Evolutionary conservation across 2,797 vertebrate species (phyloP), one percentile per base, ranked within the genome.

Genomic region (Enteromius viviparus): DNA sequence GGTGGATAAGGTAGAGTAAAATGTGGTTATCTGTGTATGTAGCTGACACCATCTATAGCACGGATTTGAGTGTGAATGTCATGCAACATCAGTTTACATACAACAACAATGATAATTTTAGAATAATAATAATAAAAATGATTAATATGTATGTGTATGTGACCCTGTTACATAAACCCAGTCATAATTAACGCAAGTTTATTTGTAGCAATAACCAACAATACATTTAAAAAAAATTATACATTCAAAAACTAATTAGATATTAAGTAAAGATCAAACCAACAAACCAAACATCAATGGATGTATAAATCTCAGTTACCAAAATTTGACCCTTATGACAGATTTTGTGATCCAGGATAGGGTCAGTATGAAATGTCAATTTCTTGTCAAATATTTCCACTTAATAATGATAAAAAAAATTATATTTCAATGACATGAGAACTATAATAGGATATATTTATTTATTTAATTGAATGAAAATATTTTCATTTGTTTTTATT

Each of bases 1-100:
- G 10, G 76, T 95, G 72, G 92, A 91, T 42, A 96, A 97, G 96
- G 97, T 98, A 94, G 1, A 37, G 21, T 70, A 62, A 75, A 84
- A 15, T 17, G 2, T 14, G 7, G 6, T 15, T 2, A 14, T 49
- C 14, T 58, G 3, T 62, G 11, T 47, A 55, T 47, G 19, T 55
- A 51, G 49, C 26, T 10, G 32, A 58, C 11, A 14, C 2, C 5
- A 55, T 58, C 37, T 76, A 60, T 45, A 62, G 42, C 21, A 69
- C n/a, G 15, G 68, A 70, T 29, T 71, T 19, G 1, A 49, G 42
- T 6, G 23, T 11, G 53, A 23, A n/a, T 58, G 21, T 23, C n/a
- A 21, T 2, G 8, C 29, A 71, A 29, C 23, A 5, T 65, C 0
- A 3, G 3, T 69, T 71, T 17, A 17, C 5, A 49, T 34, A 49